Conservation (phyloP, 2,113 vertebrate species). For the Pristiophorus japonicus region DNA sequence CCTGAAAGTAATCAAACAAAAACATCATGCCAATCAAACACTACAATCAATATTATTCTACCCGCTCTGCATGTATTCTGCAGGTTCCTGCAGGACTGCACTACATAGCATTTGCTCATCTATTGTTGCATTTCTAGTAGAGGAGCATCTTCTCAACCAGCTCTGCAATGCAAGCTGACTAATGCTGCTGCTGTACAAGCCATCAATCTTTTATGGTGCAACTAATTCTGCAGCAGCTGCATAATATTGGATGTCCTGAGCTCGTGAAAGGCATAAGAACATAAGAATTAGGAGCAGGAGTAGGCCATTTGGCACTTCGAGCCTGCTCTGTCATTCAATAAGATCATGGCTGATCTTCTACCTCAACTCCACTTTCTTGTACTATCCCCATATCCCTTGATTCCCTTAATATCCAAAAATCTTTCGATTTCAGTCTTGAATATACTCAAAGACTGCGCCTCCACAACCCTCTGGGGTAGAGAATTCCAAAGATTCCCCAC, state of each 20-base stretch:
- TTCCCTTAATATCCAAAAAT: no score
- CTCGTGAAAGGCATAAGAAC: no score
- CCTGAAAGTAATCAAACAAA: not conserved
- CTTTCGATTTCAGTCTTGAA: no score
- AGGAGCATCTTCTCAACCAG: not conserved
- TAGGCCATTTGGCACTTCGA: no score
- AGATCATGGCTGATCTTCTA: no score
- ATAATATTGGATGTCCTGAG: not conserved
- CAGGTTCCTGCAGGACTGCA: not conserved
- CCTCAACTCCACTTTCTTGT: no score
- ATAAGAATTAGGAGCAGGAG: no score
- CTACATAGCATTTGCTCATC: not conserved
- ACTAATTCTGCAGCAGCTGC: not conserved
- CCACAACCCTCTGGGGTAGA: no score
- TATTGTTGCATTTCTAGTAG: not conserved
- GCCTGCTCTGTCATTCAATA: no score
- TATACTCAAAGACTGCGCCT: no score
- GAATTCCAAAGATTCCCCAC: no score
- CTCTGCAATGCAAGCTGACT: not conserved
- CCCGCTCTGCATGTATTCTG: not conserved
- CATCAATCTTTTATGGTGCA: not conserved
- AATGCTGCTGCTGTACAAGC: not conserved
- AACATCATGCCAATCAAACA: not conserved
- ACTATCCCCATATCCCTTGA: no score
- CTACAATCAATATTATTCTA: not conserved